phyloP scores from a whole-genome alignment of 2,113 vertebrate species.

The Vimba vimba region DNA sequence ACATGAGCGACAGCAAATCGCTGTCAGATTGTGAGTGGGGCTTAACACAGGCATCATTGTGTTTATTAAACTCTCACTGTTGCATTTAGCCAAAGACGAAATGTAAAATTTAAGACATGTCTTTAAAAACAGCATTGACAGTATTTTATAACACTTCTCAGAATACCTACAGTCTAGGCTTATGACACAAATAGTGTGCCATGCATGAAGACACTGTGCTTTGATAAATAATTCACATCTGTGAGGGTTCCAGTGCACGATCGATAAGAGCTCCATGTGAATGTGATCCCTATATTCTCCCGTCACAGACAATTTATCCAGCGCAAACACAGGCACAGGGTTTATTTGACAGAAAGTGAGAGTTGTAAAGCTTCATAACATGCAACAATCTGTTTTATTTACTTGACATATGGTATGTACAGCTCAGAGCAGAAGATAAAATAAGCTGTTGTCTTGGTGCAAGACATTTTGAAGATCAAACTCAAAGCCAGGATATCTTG shows the following conservation, averaged over 20 bases:
- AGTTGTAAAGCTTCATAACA: slow-evolving; percentile 21
- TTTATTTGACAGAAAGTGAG: slow-evolving; percentile 26
- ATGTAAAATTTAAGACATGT: neutral
- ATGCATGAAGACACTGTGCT: slow-evolving; percentile 23
- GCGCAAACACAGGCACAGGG: slow-evolving; percentile 32
- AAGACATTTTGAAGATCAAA: slow-evolving; percentile 25
- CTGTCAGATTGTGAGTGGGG: neutral
- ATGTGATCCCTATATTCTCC: slow-evolving; percentile 4
- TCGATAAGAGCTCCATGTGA: slow-evolving; percentile 44
- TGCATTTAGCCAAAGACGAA: neutral
- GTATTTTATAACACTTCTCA: neutral
- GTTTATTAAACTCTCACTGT: neutral
- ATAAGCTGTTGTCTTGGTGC: neutral
- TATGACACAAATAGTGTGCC: neutral
- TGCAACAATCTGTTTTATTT: slow-evolving; percentile 32
- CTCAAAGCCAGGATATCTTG: slow-evolving; percentile 19
- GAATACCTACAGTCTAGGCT: neutral
- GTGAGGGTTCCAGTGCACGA: slow-evolving; percentile 30
- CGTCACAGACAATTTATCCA: slow-evolving; percentile 32
- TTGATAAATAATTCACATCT: slow-evolving; percentile 56
- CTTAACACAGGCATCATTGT: neutral
- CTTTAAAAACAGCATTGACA: neutral
- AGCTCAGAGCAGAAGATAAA: slow-evolving; percentile 31
- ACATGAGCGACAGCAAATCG: neutral
- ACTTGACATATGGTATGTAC: slow-evolving; percentile 8